Evolutionary conservation across 2,888 invertebrate species (phyloP).

Genomic region (Flexamia atlantica): DNA sequence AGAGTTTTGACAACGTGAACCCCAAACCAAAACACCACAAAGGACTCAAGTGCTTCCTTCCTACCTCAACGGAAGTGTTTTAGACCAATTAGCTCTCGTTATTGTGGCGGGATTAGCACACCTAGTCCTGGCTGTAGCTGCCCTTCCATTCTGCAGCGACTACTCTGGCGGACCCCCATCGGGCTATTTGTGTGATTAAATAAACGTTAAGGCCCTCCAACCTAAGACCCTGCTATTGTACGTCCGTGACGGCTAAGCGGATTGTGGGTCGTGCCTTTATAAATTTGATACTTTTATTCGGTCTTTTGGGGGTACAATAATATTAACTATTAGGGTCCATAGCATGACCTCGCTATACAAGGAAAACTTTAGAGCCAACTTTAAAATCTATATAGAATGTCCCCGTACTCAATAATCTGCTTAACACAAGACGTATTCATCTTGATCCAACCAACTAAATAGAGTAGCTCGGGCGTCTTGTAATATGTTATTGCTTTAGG

Average conservation of each 20-base stretch:
- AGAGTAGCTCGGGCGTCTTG: too few species aligned
- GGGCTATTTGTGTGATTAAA: slow-evolving; percentile 50
- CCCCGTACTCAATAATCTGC: too few species aligned
- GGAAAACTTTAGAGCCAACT: too few species aligned
- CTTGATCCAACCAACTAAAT: too few species aligned
- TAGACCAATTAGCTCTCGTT: slow-evolving; percentile 18
- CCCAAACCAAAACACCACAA: slow-evolving; percentile 25
- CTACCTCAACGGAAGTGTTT: slow-evolving; percentile 19
- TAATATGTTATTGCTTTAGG: too few species aligned
- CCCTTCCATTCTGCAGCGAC: background rate
- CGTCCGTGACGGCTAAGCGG: background rate
- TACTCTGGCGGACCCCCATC: background rate
- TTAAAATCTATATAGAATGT: too few species aligned
- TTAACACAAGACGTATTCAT: too few species aligned
- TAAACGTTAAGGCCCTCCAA: slow-evolving; percentile 29
- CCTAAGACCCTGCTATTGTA: slow-evolving; percentile 9
- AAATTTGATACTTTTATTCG: slow-evolving; percentile 33
- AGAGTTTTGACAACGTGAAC: background rate
- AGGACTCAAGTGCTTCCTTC: slow-evolving; percentile 38
- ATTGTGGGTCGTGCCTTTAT: slow-evolving; percentile 7
- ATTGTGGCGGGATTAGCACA: slow-evolving; percentile 46
- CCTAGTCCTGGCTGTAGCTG: background rate
- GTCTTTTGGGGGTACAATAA: slow-evolving; percentile 12
- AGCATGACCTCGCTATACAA: background rate
- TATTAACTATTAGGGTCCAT: slow-evolving; percentile 28